Base-by-base conservation (phyloP, 92 coral and sea anemone species). In the Hydrozoanthus gracilis region DNA sequence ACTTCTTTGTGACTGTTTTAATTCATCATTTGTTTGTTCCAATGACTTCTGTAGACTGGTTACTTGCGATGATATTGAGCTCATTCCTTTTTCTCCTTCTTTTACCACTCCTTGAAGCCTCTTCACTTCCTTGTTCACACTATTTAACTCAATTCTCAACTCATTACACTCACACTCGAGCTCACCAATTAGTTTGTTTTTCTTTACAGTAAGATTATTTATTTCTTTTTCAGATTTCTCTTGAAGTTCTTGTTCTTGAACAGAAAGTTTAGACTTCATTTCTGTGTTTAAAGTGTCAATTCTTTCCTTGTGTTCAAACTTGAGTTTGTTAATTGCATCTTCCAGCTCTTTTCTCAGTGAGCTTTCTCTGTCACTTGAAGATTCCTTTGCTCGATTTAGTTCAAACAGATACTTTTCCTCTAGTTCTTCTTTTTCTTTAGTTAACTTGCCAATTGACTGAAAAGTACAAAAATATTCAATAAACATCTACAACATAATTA, bases 61-160 rank as follows among this genome's bases (percentile, higher is more conserved):
- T 69, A 96, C 91, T 56, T 93, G 92, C 6, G 96, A 91, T 47
- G 98, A 95, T 10, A 96, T 98, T 18, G 98, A 96, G 17, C 99
- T 98, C 58, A 96, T 95, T 49, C 99, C 99, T 62, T 89, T 89
- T 78, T 96, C 98, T 78, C 98, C 91, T 71, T 96, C 97, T 49
- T 88, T 90, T 9, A 96, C 95, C 27, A 91, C 56, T 35, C 88
- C 89, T 62, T 91, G 88, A 55, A 96, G 78, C 49, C 93, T 93
- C 78, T 90, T 90, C 1, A 93, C 94, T 83, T 96, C 94, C 14
- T 82, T 82, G 52, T 87, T 92, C 44, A 90, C 87, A 56, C 77
- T 76, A 77, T 87, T 82, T 61, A 92, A 84, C 89, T 93, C 91
- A 61, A 76, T 89, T 91, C 90, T 89, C 68, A 96, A 77, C 44